Evolutionary conservation across 2,113 vertebrate species (phyloP).

Genomic region (Prunella fulvescens): DNA sequence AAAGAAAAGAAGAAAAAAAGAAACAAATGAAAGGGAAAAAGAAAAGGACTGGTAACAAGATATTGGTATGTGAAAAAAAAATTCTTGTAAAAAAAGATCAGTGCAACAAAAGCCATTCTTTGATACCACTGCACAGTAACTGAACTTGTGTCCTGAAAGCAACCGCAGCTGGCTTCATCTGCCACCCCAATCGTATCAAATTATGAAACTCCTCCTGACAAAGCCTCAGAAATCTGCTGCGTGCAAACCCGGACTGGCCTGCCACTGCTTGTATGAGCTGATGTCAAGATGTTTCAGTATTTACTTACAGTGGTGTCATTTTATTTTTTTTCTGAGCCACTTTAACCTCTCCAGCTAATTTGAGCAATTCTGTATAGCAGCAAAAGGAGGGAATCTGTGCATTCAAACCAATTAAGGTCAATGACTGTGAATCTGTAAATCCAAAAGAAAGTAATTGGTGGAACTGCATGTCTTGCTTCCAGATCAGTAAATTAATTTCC

Average conservation of each 20-base stretch:
- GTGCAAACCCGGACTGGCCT: slow-evolving; percentile 43
- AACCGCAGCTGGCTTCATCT: slow-evolving; percentile 36
- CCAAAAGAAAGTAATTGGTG: slow-evolving; percentile 50
- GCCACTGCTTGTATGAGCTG: slow-evolving; percentile 67
- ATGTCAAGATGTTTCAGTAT: slow-evolving; percentile 66
- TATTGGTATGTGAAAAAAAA: slow-evolving; percentile 69
- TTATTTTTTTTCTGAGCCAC: slow-evolving; percentile 8
- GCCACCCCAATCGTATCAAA: slow-evolving; percentile 53
- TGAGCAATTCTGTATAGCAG: slow-evolving; percentile 59
- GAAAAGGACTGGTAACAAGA: slow-evolving; percentile 70
- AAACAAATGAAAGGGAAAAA: slow-evolving; percentile 47
- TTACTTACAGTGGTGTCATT: slow-evolving; percentile 64
- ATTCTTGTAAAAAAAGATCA: slow-evolving; percentile 71
- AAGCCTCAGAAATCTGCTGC: slow-evolving; percentile 62
- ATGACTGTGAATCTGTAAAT: slow-evolving; percentile 57
- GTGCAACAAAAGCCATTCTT: slow-evolving; percentile 95
- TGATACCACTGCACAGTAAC: slow-evolving; percentile 92
- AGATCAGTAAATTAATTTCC: slow-evolving; percentile 57
- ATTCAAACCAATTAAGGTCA: slow-evolving; percentile 43
- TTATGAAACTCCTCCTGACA: slow-evolving; percentile 59
- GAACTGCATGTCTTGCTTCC: slow-evolving; percentile 63
- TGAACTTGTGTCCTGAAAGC: slow-evolving; percentile 66
- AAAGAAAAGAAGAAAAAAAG: slow-evolving; percentile 37
- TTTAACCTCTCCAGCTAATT: slow-evolving; percentile 54
- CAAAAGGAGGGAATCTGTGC: slow-evolving; percentile 27